phyloP scores from a whole-genome alignment of 2,797 vertebrate species.

The Pelodytes ibericus region DNA sequence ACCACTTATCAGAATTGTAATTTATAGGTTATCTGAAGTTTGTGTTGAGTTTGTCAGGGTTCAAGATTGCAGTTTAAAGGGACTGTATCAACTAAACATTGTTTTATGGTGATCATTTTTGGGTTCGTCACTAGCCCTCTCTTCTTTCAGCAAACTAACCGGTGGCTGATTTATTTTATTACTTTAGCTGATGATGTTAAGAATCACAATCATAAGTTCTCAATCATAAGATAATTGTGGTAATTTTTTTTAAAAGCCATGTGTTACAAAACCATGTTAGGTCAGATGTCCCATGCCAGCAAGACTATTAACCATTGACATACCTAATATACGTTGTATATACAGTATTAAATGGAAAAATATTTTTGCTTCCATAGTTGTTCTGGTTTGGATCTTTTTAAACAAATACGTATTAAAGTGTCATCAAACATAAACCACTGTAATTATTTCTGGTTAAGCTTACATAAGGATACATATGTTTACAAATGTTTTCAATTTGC shows the following conservation, averaged over 20 bases:
- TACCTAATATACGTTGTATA: background rate
- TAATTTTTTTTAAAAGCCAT: background rate
- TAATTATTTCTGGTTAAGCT: slow-evolving; percentile 1
- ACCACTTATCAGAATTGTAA: no score
- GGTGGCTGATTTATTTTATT: no score
- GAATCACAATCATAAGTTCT: background rate
- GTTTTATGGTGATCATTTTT: no score
- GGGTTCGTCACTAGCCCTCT: no score
- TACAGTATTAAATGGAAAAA: background rate
- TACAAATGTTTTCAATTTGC: background rate
- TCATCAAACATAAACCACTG: background rate
- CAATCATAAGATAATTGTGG: background rate
- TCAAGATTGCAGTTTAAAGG: no score
- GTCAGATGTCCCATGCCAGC: background rate
- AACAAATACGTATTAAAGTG: background rate
- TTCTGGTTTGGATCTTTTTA: slow-evolving; percentile 2
- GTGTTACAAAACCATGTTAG: background rate
- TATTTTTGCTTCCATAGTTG: background rate
- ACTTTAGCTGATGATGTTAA: no score
- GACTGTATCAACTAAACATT: no score
- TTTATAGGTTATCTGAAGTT: no score
- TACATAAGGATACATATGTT: background rate
- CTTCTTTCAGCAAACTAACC: no score
- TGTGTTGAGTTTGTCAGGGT: no score
- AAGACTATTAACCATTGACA: background rate